A percentile compares a stretch with the other conserved stretches of the same genome.
These are phyloP conservation scores for Lacerta agilis DNA, from an alignment of 2,797 vertebrate genomes.

Conservation along the genomic window DNA sequence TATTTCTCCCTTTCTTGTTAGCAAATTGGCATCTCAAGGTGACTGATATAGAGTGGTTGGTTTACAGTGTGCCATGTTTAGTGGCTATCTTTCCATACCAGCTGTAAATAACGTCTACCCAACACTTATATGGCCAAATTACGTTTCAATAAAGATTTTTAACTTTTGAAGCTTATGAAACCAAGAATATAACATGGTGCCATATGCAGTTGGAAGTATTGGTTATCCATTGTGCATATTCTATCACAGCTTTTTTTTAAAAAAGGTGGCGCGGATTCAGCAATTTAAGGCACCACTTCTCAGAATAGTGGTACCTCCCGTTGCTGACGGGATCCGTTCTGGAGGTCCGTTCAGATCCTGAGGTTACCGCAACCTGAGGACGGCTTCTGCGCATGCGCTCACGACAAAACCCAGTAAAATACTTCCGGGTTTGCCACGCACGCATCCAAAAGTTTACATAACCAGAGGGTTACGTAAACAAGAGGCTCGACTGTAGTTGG, in stretches of 20 bases:
- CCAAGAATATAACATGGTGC: too few species aligned
- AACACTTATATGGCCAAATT: neutral
- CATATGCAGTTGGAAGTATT: neutral
- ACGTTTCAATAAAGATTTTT: neutral
- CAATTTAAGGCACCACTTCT: neutral
- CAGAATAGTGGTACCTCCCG: neutral
- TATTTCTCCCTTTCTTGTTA: neutral
- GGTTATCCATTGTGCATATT: neutral
- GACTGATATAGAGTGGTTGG: neutral
- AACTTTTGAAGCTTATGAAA: neutral
- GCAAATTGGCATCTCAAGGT: neutral
- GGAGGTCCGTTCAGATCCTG: too few species aligned
- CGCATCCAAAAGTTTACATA: too few species aligned
- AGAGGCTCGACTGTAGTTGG: neutral
- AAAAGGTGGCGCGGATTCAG: too few species aligned
- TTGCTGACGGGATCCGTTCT: too few species aligned
- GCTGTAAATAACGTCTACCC: neutral
- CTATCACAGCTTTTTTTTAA: too few species aligned
- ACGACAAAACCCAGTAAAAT: too few species aligned
- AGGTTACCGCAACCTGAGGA: too few species aligned
- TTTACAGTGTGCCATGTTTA: neutral
- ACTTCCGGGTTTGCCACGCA: too few species aligned
- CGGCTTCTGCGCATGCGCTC: too few species aligned
- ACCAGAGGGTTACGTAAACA: too few species aligned
- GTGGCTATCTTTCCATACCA: conserved; percentile 3